phyloP scores from a whole-genome alignment of 2,113 vertebrate genomes.

The Nothoprocta pentlandii region DNA sequence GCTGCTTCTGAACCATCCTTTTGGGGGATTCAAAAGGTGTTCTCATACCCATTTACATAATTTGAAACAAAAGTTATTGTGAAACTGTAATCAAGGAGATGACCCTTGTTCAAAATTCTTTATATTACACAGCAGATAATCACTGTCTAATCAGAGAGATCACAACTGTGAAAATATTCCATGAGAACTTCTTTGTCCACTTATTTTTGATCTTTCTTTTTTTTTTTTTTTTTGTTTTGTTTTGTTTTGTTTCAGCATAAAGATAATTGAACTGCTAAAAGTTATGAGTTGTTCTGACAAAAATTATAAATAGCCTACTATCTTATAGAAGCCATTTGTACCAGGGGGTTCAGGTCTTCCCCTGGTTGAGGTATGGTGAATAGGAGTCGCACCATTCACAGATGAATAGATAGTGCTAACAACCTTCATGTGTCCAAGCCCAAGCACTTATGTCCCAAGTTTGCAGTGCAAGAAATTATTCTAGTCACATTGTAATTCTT shows the following conservation, averaged over 20 bases:
- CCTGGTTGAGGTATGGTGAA: accelerated
- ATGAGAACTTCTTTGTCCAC: not conserved
- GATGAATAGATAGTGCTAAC: not conserved
- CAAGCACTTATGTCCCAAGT: not conserved
- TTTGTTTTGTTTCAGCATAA: not conserved
- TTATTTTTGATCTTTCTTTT: not conserved
- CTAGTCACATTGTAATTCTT: not conserved
- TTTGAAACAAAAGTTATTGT: not conserved
- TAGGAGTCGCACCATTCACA: not conserved
- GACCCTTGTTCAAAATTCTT: not conserved
- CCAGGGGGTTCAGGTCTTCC: accelerated
- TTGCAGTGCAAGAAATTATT: not conserved
- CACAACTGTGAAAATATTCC: not conserved
- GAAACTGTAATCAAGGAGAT: not conserved
- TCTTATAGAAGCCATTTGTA: not conserved
- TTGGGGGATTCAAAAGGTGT: not conserved
- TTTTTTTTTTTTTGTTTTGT: not conserved
- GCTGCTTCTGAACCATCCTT: not conserved
- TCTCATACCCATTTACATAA: too few relatives aligned
- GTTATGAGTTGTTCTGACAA: not conserved
- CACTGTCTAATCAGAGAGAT: not conserved
- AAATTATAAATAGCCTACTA: not conserved
- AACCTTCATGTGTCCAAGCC: not conserved
- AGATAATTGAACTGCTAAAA: not conserved
- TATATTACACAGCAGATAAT: not conserved